Base-by-base conservation (phyloP, 2,888 invertebrate species). In the Drosophila nr. fundita region DNA sequence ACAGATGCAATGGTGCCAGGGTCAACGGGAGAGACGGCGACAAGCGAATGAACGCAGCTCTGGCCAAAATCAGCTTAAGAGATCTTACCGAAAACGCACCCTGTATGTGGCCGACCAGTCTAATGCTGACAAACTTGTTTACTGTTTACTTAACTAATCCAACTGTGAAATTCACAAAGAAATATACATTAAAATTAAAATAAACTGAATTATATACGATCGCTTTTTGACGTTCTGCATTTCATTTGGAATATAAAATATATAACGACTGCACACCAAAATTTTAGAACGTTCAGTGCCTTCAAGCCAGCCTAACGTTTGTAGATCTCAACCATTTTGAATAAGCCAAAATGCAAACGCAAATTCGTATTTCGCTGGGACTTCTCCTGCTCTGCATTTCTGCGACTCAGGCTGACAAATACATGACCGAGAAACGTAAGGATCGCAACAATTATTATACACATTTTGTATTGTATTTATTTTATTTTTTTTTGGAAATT, bases 61-160 rank as follows among this genome's bases (percentile, higher is more conserved):
- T 53, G 40, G 4, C 10, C 21, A 21, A 54, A 30, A 27, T 5
- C 27, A 32, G 30, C 42, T 24, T n/a, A 48, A 42, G 11, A 40
- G 24, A 38, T 21, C n/a, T 29, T 29, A 27, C 2, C 45, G 32
- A 34, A 50, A 60, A 34, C 63, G 8, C 83, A 86, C 84, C 80
- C 84, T 82, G 82, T 82, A 76, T 68, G 45, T n/a, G 40, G n/a
- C 50, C 55, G 73, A 61, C 80, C 66, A 59, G 80, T 84, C 80
- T 73, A 70, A 78, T 52, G 75, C 61, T 18, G 66, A 55, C 30
- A 80, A 85, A 85, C 84, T 73, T 73, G 84, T 85, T 85, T 82
- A 62, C 52, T 57, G 80, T 78, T 82, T 78, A 60, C 18, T 69
- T 65, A 48, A 63, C 32, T 50, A 24, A 66, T 32, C 42, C 52